phyloP scores from a whole-genome alignment of 2,113 vertebrate genomes.

The Passer montanus region DNA sequence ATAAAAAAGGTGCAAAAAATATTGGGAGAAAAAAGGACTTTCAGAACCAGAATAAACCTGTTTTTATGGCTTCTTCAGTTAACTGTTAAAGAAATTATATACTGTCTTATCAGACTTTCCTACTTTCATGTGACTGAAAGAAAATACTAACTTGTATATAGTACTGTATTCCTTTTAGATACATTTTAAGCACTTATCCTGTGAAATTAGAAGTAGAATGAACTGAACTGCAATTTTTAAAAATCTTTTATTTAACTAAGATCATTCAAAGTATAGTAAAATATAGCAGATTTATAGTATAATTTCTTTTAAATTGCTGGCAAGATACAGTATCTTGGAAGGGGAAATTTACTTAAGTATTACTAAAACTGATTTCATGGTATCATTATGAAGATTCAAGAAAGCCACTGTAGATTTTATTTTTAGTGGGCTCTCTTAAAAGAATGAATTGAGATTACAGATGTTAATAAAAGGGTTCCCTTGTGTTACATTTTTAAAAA shows the following conservation, averaged over 20 bases:
- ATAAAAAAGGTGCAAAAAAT: not conserved
- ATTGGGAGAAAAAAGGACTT: not conserved
- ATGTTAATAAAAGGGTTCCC: not conserved
- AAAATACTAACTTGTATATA: not conserved
- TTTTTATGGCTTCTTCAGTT: not conserved
- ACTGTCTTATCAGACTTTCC: not conserved
- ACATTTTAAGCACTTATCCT: not conserved
- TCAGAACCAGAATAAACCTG: not conserved
- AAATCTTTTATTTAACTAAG: not conserved
- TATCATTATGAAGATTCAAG: not conserved
- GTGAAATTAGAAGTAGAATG: not conserved
- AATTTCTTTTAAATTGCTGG: not conserved
- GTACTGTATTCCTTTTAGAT: not conserved
- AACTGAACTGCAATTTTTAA: not conserved
- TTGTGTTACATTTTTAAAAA: not conserved
- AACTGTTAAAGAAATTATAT: not conserved
- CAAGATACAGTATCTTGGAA: not conserved
- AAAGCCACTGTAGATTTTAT: not conserved
- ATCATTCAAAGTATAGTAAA: not conserved
- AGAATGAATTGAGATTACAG: not conserved
- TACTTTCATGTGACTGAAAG: not conserved
- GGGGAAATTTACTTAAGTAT: not conserved
- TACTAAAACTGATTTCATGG: not conserved
- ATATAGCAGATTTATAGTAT: not conserved
- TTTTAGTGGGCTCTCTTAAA: not conserved